Base-by-base conservation (phyloP, 2,113 vertebrate species). In the Mugil cephalus region DNA sequence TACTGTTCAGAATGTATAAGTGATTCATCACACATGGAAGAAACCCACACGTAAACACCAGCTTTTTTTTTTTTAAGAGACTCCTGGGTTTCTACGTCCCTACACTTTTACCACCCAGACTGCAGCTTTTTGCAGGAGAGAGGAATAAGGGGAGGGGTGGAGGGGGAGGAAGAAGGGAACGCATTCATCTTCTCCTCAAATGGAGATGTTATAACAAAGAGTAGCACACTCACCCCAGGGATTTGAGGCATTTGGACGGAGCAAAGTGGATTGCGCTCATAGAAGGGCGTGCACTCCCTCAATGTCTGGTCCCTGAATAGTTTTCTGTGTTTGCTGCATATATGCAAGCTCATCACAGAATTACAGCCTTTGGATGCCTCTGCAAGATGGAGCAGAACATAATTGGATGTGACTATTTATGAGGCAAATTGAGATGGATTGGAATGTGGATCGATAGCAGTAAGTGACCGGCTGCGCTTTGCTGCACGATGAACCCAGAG, bases 371-470 rank as follows among this genome's bases (percentile, higher is more conserved):
- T 13, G 2, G 34, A 77, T 70, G 61, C 73, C 61, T 85, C 58
- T 0, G 63, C 34, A 6, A 54, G 82, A 83, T 35, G 40, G 21
- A 38, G 17, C 19, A 13, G 30, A 60, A 48, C 60, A 36, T 80
- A 81, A 90, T 83, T 86, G 86, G 66, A 88, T 80, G 77, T 39
- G 80, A 86, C 69, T 67, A 53, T 68, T 50, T 76, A 64, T 82
- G 66, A 75, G 56, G 65, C 77, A 87, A 91, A 92, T 87, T 89
- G 79, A 92, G 87, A 91, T 82, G 70, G 91, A 92, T 76, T 19
- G 67, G 69, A 71, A 89, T 74, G 59, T 36, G 18, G 88, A 91
- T 93, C 90, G 21, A 92, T 93, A 84, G 21, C 48, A 60, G 82
- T 86, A 87, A 90, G 87, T 85, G 87, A 83, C 85, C 74, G 39